Conservation (phyloP, 2,113 vertebrate species). For the Ceyx melanurus region DNA sequence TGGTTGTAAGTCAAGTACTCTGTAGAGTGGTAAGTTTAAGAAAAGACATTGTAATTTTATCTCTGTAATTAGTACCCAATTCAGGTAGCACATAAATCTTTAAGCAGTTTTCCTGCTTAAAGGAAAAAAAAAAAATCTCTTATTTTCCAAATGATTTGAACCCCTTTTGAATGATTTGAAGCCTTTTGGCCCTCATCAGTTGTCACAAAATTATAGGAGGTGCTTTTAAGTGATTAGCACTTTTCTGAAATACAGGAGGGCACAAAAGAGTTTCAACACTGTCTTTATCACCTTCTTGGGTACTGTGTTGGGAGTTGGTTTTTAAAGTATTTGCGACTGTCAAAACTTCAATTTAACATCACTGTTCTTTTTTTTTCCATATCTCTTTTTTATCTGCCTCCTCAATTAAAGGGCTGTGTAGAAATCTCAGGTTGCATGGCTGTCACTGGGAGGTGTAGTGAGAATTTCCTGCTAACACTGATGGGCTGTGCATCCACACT, state of each 20-base stretch:
- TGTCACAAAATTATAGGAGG: conserved; percentile 11
- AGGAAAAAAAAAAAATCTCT: conserved; percentile 3
- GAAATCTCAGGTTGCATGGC: not conserved
- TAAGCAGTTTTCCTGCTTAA: not conserved
- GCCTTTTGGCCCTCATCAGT: not conserved
- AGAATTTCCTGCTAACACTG: not conserved
- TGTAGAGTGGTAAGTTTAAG: not conserved
- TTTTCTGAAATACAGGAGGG: conserved; percentile 5
- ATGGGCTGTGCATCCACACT: not conserved
- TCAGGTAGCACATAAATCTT: not conserved
- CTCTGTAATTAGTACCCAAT: conserved; percentile 1
- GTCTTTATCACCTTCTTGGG: not conserved
- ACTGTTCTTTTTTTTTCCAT: not conserved
- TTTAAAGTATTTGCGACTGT: conserved; percentile 27
- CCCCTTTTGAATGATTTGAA: too few relatives aligned
- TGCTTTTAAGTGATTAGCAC: not conserved
- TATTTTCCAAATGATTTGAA: not conserved
- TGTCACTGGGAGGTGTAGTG: not conserved
- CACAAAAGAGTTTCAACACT: not conserved
- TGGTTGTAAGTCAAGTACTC: conserved; percentile 25
- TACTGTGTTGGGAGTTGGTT: not conserved
- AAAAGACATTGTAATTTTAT: not conserved
- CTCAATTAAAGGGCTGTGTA: not conserved
- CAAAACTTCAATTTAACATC: conserved; percentile 6
- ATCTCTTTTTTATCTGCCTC: not conserved